These are phyloP conservation scores for Bombyx mandarina DNA, from an alignment of 1,140 invertebrate species.

Conservation along the genomic window DNA sequence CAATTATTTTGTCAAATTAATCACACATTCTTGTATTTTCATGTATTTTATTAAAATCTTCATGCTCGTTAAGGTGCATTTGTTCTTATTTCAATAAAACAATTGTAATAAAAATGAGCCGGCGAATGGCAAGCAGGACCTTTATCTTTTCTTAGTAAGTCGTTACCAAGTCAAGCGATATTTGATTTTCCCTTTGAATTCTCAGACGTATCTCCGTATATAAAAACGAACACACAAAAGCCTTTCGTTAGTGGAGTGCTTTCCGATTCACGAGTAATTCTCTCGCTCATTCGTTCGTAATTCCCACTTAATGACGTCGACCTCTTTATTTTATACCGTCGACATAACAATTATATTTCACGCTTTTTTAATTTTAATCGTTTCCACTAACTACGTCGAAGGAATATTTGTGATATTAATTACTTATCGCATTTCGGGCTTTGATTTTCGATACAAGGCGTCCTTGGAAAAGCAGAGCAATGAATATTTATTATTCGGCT, in stretches of 20 bases:
- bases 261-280: conserved; percentile 2
- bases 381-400: too few species aligned
- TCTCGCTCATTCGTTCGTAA: conserved; percentile 5
- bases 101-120: conserved; percentile 1
- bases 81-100: neutral
- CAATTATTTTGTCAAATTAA: too few species aligned
- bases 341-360: too few species aligned
- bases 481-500: conserved; percentile 37
- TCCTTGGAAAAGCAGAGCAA: conserved; percentile 33
- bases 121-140: conserved; percentile 4
- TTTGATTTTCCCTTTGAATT: conserved; percentile 5
- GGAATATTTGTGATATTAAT: too few species aligned
- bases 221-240: conserved; percentile 8
- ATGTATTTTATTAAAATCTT: too few species aligned
- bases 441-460: conserved; percentile 20
- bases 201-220: neutral
- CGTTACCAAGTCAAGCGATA: conserved; percentile 6
- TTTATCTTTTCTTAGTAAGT: conserved; percentile 3
- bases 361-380: too few species aligned
- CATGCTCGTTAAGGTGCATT: too few species aligned
- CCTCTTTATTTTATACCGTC: neutral
- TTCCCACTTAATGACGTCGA: conserved; percentile 6
- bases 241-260: neutral
- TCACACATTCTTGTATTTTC: too few species aligned
- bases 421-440: too few species aligned